phyloP scores from a whole-genome alignment of 2,113 vertebrate genomes.

The Cisticola juncidis region DNA sequence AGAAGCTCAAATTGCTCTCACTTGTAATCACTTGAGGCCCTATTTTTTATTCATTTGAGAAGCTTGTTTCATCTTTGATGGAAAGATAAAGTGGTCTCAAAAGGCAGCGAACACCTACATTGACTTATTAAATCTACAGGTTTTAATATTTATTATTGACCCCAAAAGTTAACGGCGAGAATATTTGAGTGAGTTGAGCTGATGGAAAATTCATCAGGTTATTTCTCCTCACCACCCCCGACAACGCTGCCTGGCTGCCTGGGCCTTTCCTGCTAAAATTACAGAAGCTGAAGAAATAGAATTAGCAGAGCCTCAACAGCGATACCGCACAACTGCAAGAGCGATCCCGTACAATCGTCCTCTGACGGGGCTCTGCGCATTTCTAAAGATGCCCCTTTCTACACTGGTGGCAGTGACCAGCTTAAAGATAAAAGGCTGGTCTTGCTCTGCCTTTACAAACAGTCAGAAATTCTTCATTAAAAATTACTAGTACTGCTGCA shows the following conservation, averaged over 20 bases:
- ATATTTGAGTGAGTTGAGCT: slow-evolving; percentile 13
- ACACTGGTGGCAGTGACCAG: accelerated
- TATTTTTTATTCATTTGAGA: slow-evolving; percentile 71
- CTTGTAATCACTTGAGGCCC: slow-evolving; percentile 69
- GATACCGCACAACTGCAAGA: neutral
- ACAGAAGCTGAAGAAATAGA: slow-evolving; percentile 1
- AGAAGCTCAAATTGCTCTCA: slow-evolving; percentile 48
- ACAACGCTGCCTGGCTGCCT: neutral
- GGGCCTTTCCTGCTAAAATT: slow-evolving; percentile 13
- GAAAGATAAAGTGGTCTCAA: slow-evolving; percentile 58
- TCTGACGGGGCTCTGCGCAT: neutral
- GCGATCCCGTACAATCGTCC: neutral
- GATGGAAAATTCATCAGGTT: slow-evolving; percentile 43
- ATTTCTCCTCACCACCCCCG: neutral
- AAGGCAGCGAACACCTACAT: slow-evolving; percentile 58
- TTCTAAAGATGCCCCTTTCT: neutral
- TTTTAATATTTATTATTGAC: slow-evolving; percentile 65
- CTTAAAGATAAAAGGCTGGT: neutral
- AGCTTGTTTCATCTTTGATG: slow-evolving; percentile 44
- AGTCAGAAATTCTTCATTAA: neutral
- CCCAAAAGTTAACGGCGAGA: neutral
- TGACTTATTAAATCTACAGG: slow-evolving; percentile 56
- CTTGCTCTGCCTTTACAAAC: neutral
- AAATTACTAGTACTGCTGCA: neutral
- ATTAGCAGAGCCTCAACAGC: neutral